These are phyloP conservation scores for Spinus olivaceus DNA, from an alignment of 2,797 vertebrate species.

Conservation along the genomic window DNA sequence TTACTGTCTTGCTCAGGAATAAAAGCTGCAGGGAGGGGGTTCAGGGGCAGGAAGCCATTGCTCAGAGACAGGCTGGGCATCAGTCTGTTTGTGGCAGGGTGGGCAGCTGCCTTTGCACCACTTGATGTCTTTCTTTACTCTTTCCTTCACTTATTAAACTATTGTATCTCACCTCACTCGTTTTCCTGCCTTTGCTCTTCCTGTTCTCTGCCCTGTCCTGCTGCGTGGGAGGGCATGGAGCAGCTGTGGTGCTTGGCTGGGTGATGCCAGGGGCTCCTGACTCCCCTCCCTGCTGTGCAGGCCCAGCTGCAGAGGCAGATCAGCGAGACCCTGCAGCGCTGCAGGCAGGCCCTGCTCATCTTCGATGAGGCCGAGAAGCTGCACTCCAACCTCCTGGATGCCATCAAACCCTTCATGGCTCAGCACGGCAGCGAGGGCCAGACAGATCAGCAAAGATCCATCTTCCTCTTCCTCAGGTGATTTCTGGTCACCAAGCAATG, in stretches of 20 bases:
- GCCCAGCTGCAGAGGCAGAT: constrained; percentile 84
- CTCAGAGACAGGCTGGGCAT: not conserved
- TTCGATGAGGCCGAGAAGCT: constrained; percentile 97
- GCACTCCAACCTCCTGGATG: constrained; percentile 86
- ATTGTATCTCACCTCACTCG: accelerated
- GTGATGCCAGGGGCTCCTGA: not conserved
- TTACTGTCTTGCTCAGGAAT: not conserved
- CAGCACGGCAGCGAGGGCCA: constrained; percentile 67
- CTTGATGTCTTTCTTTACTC: not conserved
- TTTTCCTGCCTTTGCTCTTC: not conserved
- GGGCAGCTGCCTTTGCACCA: not conserved
- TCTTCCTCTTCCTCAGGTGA: constrained; percentile 97
- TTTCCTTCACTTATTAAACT: not conserved
- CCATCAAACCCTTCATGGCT: constrained; percentile 85
- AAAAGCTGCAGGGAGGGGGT: not conserved
- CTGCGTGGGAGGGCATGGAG: not conserved
- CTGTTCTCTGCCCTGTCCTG: accelerated
- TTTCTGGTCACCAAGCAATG: not conserved
- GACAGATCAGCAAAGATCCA: constrained; percentile 73
- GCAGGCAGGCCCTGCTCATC: constrained; percentile 88
- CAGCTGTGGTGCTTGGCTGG: not conserved
- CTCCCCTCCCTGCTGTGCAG: constrained; percentile 54
- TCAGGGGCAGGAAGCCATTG: not conserved
- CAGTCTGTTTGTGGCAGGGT: not conserved
- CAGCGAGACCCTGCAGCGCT: constrained; percentile 79